Evolutionary conservation across 2,797 vertebrate genomes (phyloP), one percentile per base, ranked within the genome.

Genomic region (Spinus pinus): DNA sequence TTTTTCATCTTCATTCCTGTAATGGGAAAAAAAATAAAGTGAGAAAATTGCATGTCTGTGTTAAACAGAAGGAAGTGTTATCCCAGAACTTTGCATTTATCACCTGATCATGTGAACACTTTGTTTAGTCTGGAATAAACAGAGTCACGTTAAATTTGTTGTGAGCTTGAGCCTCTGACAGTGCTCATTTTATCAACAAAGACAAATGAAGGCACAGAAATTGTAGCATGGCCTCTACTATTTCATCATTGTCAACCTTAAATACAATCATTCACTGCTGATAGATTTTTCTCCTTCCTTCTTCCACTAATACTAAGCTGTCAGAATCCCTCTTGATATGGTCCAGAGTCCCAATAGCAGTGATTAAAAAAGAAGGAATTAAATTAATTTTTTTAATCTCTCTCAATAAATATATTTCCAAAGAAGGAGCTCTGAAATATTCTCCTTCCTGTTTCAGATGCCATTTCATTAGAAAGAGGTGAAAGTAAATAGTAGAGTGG

Each of bases 251-350:
- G 95, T 98, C 98, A 98, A 88, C 93, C 95, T 95, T 90, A 98
- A 98, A 98, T 97, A 98, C 97, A 98, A 97, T 97, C 94, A 97
- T 98, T 98, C 97, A 97, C 91, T 97, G 87, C 60, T 86, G 89
- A 94, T 78, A 77, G 44, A 7, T 83, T 79, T 94, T 94, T 93
- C 51, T 94, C 33, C 37, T 70, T 42, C 53, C 58, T 86, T 94
- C 57, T 82, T 9, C 18, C 50, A 49, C 54, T 88, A 85, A 92
- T 7, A 19, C 23, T 17, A 69, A 94, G 28, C 35, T 95, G 27
- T 72, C 92, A 93, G 75, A 87, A 77, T 82, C 14, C 31, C 54
- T 96, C 86, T 60, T 86, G 54, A 70, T 93, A 81, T 7, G 49
- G 70, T 85, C 70, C 64, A 58, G 39, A 93, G 44, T 22, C 77